These are phyloP conservation scores for Columba livia DNA, from an alignment of 2,113 vertebrate species.

Conservation along the genomic window DNA sequence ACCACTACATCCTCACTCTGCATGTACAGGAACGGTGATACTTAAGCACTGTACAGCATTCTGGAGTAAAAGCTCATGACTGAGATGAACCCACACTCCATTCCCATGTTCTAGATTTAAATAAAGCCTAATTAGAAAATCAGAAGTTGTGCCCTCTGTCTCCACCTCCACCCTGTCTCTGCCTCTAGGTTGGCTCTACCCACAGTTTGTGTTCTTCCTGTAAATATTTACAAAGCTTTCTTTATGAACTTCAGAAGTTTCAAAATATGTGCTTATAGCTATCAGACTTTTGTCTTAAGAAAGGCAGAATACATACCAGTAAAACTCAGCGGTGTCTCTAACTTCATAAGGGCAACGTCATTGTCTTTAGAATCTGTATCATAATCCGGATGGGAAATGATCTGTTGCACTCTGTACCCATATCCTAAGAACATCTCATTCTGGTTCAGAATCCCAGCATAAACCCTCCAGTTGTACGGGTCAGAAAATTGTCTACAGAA, in stretches of 20 bases:
- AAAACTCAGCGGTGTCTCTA: conserved; percentile 62
- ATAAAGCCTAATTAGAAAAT: neutral
- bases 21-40: neutral
- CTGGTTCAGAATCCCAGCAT: conserved; percentile 69
- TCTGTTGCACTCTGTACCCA: conserved; percentile 38
- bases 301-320: conserved; percentile 32
- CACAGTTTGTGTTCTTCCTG: neutral
- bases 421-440: neutral
- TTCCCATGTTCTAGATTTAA: neutral
- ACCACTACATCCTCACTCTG: neutral
- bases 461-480: conserved; percentile 61
- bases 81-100: neutral
- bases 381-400: conserved; percentile 76
- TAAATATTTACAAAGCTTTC: neutral
- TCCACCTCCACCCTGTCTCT: neutral
- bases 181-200: neutral
- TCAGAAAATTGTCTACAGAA: conserved; percentile 45
- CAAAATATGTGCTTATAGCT: neutral
- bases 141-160: neutral
- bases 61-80: neutral
- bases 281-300: neutral
- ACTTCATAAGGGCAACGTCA: conserved; percentile 80
- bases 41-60: neutral
- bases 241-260: neutral
- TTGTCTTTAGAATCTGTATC: conserved; percentile 75